phyloP scores from a whole-genome alignment of 1,140 invertebrate genomes.

The Magallana gigas region DNA sequence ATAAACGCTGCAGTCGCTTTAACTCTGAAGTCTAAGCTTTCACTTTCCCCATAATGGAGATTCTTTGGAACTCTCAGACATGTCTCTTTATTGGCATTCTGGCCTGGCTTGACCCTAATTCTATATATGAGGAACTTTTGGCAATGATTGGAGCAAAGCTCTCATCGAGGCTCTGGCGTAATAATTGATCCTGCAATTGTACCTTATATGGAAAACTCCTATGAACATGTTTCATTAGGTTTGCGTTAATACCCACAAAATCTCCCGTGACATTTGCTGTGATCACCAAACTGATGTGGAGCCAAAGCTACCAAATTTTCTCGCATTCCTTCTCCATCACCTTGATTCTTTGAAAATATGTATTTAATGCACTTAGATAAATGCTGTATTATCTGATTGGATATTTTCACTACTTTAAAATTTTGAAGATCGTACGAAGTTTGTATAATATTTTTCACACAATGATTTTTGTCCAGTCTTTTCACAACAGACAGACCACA shows the following conservation, averaged over 20 bases:
- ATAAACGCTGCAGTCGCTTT: too few species aligned
- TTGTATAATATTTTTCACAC: background rate
- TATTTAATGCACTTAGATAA: constrained; percentile 56
- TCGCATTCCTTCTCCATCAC: constrained; percentile 41
- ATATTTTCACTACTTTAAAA: constrained; percentile 33
- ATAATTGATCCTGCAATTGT: constrained; percentile 11
- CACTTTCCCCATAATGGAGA: background rate
- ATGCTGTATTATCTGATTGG: constrained; percentile 51
- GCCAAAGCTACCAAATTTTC: constrained; percentile 53
- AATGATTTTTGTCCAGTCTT: constrained; percentile 41
- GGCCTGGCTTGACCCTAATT: constrained; percentile 52
- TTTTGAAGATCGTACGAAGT: background rate
- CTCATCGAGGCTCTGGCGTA: background rate
- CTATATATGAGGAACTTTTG: constrained; percentile 21
- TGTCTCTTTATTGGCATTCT: constrained; percentile 50
- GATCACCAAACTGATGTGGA: constrained; percentile 55
- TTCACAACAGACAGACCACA: background rate
- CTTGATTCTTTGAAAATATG: constrained; percentile 58
- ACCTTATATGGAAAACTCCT: constrained; percentile 55
- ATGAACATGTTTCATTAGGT: constrained; percentile 42
- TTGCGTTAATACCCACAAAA: constrained; percentile 55
- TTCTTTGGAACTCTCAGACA: constrained; percentile 50
- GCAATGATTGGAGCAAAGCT: constrained; percentile 23
- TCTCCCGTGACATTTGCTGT: constrained; percentile 32
- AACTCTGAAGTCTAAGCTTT: too few species aligned